Evolutionary conservation across 2,888 invertebrate species (phyloP).

Genomic region (Fabriciana adippe): DNA sequence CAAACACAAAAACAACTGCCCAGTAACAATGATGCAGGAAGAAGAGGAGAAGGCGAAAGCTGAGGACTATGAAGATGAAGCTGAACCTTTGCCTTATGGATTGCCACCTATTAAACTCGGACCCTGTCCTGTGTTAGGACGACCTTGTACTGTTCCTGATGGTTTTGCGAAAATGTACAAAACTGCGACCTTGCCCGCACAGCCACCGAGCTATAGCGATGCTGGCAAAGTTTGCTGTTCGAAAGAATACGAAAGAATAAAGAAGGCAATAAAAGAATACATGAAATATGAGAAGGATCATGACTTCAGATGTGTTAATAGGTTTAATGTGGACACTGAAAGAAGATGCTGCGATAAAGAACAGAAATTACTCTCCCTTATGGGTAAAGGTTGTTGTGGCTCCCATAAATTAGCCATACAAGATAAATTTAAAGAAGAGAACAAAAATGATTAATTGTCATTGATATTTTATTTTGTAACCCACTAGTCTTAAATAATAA

Average conservation of each 20-base stretch:
- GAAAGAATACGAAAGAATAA: constrained; percentile 73
- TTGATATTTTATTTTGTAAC: constrained; percentile 80
- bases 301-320: constrained; percentile 69
- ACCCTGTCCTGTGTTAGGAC: constrained; percentile 74
- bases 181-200: constrained; percentile 56
- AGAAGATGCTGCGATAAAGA: constrained; percentile 74
- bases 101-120: constrained; percentile 71
- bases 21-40: constrained; percentile 57
- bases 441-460: constrained; percentile 46
- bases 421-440: constrained; percentile 60
- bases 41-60: constrained; percentile 59
- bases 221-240: constrained; percentile 77
- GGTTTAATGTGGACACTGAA: constrained; percentile 70
- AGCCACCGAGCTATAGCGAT: constrained; percentile 66
- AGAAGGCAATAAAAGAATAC: constrained; percentile 69
- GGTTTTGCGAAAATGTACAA: constrained; percentile 76
- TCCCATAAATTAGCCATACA: constrained; percentile 69
- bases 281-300: constrained; percentile 65
- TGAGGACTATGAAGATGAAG: constrained; percentile 68
- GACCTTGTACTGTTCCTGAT: constrained; percentile 71
- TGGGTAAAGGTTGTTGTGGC: constrained; percentile 70
- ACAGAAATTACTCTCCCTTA: constrained; percentile 58
- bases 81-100: constrained; percentile 70
- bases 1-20: constrained; percentile 67
- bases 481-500: constrained; percentile 49